These are phyloP conservation scores for Aphis gossypii DNA, from an alignment of 1,140 invertebrate genomes.

Conservation along the genomic window DNA sequence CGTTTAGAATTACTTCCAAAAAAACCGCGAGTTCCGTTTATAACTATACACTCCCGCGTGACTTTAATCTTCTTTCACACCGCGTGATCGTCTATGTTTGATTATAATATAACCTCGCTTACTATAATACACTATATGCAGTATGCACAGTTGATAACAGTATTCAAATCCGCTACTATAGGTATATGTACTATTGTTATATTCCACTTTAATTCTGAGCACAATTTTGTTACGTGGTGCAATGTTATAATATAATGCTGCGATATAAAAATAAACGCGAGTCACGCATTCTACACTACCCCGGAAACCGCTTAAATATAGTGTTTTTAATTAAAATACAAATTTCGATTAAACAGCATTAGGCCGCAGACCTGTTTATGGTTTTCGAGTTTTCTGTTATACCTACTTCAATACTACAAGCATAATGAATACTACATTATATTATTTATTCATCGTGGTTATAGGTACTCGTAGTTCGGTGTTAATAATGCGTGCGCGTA, in stretches of 20 bases:
- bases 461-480: neutral
- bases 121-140: neutral
- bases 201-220: neutral
- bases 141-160: neutral
- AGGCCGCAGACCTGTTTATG: neutral
- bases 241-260: neutral
- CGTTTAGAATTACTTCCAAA: neutral
- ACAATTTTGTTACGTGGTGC: neutral
- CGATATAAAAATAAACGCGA: neutral
- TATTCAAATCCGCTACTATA: neutral
- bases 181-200: neutral
- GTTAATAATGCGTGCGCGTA: neutral
- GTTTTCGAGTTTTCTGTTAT: neutral
- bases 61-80: neutral
- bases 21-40: neutral
- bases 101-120: neutral
- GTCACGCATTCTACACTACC: neutral
- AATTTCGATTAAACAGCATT: neutral
- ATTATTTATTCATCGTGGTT: slow-evolving; percentile 10
- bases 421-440: neutral
- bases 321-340: slow-evolving; percentile 5
- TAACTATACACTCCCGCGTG: neutral
- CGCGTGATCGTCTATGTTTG: neutral
- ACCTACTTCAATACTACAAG: neutral
- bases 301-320: neutral